Evolutionary conservation across 2,113 vertebrate species (phyloP).

Genomic region (Chunga burmeisteri): DNA sequence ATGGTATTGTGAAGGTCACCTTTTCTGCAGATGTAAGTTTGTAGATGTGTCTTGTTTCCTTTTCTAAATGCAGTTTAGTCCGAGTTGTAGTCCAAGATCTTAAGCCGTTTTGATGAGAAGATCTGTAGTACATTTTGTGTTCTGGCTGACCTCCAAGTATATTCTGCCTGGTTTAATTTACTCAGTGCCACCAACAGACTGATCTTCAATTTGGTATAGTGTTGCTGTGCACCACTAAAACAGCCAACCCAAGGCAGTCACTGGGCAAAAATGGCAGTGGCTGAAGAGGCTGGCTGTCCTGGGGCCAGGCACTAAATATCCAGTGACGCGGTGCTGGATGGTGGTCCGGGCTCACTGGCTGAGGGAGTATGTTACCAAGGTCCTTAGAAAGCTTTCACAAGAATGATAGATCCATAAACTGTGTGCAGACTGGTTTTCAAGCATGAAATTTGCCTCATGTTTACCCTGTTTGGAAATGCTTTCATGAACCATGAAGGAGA

Average conservation of each 20-base stretch:
- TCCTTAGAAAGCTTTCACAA: background rate
- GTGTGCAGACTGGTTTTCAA: background rate
- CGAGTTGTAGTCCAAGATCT: background rate
- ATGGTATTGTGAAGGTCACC: background rate
- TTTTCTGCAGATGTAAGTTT: background rate
- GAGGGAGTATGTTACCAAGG: background rate
- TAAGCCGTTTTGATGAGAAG: background rate
- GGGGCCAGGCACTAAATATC: background rate
- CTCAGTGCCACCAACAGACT: background rate
- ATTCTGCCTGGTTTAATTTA: background rate
- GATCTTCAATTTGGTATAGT: background rate
- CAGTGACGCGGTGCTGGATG: background rate
- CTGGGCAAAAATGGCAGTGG: background rate
- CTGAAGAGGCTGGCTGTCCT: background rate
- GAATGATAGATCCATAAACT: background rate
- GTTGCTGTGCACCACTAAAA: background rate
- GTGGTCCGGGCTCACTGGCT: background rate
- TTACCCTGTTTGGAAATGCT: background rate
- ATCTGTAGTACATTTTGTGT: conserved; percentile 3
- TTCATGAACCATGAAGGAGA: background rate
- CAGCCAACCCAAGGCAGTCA: background rate
- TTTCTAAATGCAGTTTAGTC: background rate
- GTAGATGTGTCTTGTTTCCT: background rate
- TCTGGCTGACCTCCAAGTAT: background rate
- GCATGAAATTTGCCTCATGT: background rate